A percentile compares a stretch with the other conserved stretches of the same genome.
These are phyloP conservation scores for Bombus balteatus DNA, from an alignment of 1,140 invertebrate species.

Conservation along the genomic window DNA sequence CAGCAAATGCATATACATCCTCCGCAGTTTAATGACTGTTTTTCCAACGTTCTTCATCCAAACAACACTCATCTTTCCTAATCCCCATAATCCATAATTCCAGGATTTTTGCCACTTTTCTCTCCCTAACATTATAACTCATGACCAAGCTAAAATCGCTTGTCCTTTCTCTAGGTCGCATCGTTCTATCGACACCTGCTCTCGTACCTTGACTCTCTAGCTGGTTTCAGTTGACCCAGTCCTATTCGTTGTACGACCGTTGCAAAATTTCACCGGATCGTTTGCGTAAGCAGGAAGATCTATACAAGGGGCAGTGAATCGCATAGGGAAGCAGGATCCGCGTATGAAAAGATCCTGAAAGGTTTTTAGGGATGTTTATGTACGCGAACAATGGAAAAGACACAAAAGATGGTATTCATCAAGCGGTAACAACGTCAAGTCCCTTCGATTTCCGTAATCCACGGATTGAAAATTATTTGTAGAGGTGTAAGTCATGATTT, in stretches of 20 bases:
- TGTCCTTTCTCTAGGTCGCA: background rate
- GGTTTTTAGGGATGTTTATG: slow-evolving; percentile 20
- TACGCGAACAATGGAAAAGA: background rate
- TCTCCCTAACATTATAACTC: background rate
- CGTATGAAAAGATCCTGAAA: background rate
- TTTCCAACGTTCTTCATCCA: background rate
- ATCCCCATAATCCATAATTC: background rate
- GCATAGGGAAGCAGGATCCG: background rate
- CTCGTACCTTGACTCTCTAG: slow-evolving; percentile 19
- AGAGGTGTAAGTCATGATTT: background rate
- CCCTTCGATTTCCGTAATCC: slow-evolving; percentile 16
- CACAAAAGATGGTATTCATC: slow-evolving; percentile 1
- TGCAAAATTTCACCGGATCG: slow-evolving; percentile 30
- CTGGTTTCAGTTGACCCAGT: slow-evolving; percentile 31
- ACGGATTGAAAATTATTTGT: background rate
- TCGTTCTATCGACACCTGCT: slow-evolving; percentile 37
- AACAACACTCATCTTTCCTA: background rate
- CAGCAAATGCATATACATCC: background rate
- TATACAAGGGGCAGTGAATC: no score
- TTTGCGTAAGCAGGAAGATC: slow-evolving; percentile 30
- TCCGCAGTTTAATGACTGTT: background rate
- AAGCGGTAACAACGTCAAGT: background rate
- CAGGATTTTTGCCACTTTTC: background rate
- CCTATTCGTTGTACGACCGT: slow-evolving; percentile 40
- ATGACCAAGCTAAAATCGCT: background rate